Conservation (phyloP, 2,888 invertebrate genomes). For the Acrocyrtus sp. region DNA sequence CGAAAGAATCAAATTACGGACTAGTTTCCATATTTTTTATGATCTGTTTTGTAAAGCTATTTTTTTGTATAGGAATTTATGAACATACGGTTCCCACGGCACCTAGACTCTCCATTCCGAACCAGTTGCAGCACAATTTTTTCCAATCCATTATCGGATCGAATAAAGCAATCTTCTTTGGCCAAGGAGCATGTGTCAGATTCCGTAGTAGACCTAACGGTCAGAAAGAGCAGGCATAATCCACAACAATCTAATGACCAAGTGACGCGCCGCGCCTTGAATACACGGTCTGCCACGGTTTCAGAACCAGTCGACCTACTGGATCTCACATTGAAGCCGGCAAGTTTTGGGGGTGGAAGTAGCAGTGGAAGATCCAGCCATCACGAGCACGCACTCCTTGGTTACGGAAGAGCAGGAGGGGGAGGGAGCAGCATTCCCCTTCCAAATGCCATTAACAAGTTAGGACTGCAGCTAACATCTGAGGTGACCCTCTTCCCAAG, state of each 20-base stretch:
- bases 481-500: constrained; percentile 63
- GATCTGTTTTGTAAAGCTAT: not conserved
- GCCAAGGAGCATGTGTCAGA: constrained; percentile 1
- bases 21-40: constrained; percentile 4
- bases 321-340: constrained; percentile 57
- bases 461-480: constrained; percentile 61
- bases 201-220: constrained; percentile 11
- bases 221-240: constrained; percentile 3
- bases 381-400: not conserved
- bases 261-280: not conserved
- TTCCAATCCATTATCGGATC: constrained; percentile 15
- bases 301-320: constrained; percentile 42
- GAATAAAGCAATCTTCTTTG: constrained; percentile 7
- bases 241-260: not conserved
- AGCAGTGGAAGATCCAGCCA: too few relatives aligned
- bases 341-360: constrained; percentile 6
- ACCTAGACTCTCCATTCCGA: constrained; percentile 18
- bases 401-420: constrained; percentile 14
- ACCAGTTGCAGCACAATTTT: not conserved
- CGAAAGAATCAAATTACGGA: not conserved
- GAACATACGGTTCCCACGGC: not conserved
- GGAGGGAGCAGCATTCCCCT: constrained; percentile 58
- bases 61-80: constrained; percentile 7
- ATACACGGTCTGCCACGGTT: not conserved
- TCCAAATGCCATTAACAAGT: constrained; percentile 60